Evolutionary conservation across 92 coral and sea anemone genomes (phyloP).

Genomic region (Plumapathes pennacea): DNA sequence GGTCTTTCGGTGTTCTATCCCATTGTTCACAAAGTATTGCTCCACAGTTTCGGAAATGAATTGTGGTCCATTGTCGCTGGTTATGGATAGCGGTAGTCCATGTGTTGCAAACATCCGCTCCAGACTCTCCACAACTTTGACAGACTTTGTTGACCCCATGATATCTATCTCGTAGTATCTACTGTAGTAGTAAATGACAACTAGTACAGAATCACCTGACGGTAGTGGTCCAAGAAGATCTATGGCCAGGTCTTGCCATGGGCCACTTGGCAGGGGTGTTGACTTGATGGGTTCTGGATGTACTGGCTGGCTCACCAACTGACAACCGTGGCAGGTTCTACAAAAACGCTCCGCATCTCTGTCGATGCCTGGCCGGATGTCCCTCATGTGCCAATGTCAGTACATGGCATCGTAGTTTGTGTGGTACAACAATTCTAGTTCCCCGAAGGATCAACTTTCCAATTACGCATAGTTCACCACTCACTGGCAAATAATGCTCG

Average conservation of each 20-base stretch:
- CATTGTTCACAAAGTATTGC: no score
- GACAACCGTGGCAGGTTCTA: constrained; percentile 19
- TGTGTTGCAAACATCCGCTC: constrained; percentile 23
- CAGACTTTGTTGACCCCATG: constrained; percentile 13
- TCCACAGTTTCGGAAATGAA: constrained; percentile 9
- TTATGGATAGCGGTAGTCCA: no score
- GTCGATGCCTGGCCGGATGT: constrained; percentile 17
- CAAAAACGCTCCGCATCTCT: constrained; percentile 16
- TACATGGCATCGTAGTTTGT: constrained; percentile 27
- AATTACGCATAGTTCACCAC: constrained; percentile 12
- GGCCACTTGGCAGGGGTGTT: constrained; percentile 4
- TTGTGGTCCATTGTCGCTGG: no score
- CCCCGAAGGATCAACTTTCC: constrained; percentile 27
- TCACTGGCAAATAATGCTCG: constrained; percentile 10
- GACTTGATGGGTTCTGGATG: constrained; percentile 2
- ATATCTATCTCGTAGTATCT: constrained; percentile 31
- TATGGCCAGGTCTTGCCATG: constrained; percentile 29
- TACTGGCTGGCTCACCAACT: constrained; percentile 2
- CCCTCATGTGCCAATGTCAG: constrained; percentile 31
- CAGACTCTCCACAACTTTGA: constrained; percentile 5
- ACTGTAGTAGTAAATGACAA: constrained; percentile 32
- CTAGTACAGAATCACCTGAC: constrained; percentile 25
- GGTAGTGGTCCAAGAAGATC: constrained; percentile 51
- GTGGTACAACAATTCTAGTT: constrained; percentile 27
- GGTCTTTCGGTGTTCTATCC: no score